Evolutionary conservation across 2,113 vertebrate genomes (phyloP).

Genomic region (Poecilia latipinna): DNA sequence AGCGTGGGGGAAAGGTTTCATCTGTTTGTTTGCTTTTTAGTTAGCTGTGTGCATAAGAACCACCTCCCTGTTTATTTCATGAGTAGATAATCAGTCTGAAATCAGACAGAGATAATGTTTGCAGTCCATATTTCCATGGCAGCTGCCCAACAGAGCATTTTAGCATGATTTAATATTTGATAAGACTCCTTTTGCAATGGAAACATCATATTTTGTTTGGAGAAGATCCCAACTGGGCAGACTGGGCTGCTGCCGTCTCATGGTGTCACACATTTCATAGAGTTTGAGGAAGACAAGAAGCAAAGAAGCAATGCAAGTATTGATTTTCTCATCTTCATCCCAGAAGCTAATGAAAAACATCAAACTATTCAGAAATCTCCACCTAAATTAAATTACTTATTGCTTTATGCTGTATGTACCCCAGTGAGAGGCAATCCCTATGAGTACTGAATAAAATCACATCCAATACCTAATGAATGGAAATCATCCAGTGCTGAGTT

Average conservation of each 20-base stretch:
- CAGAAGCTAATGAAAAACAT: not conserved
- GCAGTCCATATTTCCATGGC: slow-evolving; percentile 66
- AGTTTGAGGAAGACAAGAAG: not conserved
- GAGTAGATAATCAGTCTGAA: slow-evolving; percentile 52
- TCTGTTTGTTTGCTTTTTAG: not conserved
- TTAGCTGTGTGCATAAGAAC: slow-evolving; percentile 50
- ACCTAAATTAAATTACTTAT: not conserved
- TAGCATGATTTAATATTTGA: slow-evolving; percentile 65
- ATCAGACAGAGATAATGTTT: slow-evolving; percentile 55
- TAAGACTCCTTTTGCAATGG: slow-evolving; percentile 52
- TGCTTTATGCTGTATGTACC: slow-evolving; percentile 6
- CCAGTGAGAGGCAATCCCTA: not conserved
- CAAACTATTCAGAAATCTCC: not conserved
- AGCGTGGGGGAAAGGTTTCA: slow-evolving; percentile 17
- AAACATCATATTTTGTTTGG: slow-evolving; percentile 38
- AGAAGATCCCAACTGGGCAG: slow-evolving; percentile 4
- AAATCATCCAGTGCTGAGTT: slow-evolving; percentile 9
- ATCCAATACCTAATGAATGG: slow-evolving; percentile 25
- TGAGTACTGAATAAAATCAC: not conserved
- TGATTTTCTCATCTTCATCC: slow-evolving; percentile 4
- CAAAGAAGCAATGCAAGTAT: not conserved
- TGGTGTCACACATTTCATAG: not conserved
- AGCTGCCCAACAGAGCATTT: slow-evolving; percentile 57
- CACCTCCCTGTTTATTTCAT: slow-evolving; percentile 26
- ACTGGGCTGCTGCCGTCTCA: not conserved